Base-by-base conservation (phyloP, 2,113 vertebrate genomes). In the Lipophrys pholis region DNA sequence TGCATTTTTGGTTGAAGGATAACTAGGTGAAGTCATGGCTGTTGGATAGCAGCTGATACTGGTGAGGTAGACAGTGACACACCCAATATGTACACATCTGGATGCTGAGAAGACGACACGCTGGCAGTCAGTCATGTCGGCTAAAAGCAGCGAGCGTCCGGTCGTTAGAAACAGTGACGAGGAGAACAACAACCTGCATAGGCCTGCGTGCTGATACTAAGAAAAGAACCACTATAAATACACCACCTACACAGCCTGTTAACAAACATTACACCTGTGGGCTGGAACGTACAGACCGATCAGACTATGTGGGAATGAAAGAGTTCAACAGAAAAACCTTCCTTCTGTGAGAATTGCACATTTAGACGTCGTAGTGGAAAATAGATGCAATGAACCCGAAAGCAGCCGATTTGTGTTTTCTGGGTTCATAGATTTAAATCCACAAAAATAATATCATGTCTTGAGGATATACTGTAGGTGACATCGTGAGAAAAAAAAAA, bases 31-130 rank as follows among this genome's bases (percentile, higher is more conserved):
- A 85, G 86, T 91, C 90, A 89, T 92, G 67, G 58, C 86, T 89
- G 89, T 89, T 90, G 59, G 64, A 59, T 87, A 93, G 90, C 93
- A 93, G 92, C 92, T 89, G 86, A 90, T 85, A 76, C 70, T 81
- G 87, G 88, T 94, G 93, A 94, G 94, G 94, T 94, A 94, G 94
- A 93, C 93, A 90, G 90, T 76, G 83, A 94, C 76, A 93, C 84
- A 89, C 61, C 81, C 74, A 85, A 59, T 84, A 90, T 85, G 60
- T 80, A 90, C 77, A 91, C 76, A 90, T 82, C 84, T 90, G 87
- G 51, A 86, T 84, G 83, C 78, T 78, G 60, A 76, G 52, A 7
- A 50, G 66, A 73, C 55, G 85, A 83, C 76, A 71, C 53, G 59
- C 51, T 72, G 77, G 76, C 72, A 60, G 59, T 65, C 70, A 50